A percentile compares a stretch with the other conserved stretches of the same genome.
phyloP scores from a whole-genome alignment of 2,113 vertebrate species.

The Coregonus clupeaformis region DNA sequence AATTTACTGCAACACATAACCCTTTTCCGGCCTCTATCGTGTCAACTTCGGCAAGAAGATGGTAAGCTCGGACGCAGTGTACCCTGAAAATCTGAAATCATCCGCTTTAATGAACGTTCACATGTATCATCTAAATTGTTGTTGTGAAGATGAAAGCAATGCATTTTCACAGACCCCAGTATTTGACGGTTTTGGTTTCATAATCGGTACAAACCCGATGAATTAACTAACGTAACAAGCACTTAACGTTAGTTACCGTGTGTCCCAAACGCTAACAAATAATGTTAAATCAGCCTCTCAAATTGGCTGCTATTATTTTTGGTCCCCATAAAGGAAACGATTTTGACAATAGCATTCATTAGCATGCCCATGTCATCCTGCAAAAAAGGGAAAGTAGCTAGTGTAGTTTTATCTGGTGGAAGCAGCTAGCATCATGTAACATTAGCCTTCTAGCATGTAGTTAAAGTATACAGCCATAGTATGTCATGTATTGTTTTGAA shows the following conservation, averaged over 20 bases:
- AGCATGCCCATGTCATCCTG: neutral
- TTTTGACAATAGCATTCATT: too few relatives aligned
- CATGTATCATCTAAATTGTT: neutral
- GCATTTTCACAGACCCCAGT: neutral
- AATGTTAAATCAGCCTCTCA: too few relatives aligned
- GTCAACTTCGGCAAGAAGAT: neutral
- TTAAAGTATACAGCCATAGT: too few relatives aligned
- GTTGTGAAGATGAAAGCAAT: neutral
- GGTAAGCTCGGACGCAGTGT: neutral
- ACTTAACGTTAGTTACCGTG: neutral
- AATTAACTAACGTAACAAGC: neutral
- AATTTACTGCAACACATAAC: neutral
- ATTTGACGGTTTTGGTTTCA: neutral
- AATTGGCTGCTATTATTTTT: too few relatives aligned
- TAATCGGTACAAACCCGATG: neutral
- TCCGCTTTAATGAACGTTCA: neutral
- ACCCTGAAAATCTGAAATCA: neutral
- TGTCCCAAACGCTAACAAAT: too few relatives aligned
- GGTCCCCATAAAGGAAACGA: too few relatives aligned
- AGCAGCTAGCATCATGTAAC: neutral
- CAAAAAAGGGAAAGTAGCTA: neutral
- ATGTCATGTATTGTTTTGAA: neutral
- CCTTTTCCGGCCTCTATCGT: constrained; percentile 7
- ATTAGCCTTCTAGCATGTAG: neutral
- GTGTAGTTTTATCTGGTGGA: too few relatives aligned